Evolutionary conservation across 2,888 invertebrate species (phyloP), one percentile per base, ranked within the genome.

Genomic region (Yponomeuta evonymella): DNA sequence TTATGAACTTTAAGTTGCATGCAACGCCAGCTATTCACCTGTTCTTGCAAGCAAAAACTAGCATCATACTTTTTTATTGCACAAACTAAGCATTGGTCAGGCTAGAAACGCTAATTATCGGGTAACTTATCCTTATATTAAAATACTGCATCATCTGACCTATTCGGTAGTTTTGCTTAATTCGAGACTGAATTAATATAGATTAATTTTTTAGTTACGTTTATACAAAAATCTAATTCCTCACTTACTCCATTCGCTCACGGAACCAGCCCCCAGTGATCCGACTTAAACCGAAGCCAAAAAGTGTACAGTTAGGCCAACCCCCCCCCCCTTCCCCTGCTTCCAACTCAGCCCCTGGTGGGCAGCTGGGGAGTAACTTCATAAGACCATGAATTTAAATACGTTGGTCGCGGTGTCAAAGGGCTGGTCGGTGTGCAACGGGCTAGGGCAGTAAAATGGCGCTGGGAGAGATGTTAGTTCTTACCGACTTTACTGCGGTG

Each of bases 311-410:
- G 90, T 89, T 91, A 90, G 90, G 89, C 89, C 78, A 79, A 74
- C 75, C 76, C 75, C 76, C 75, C 72, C 72, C 72, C 72, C 75
- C 70, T 1, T 1, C 23, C 23, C 0, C 23, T 23, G 23, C 23
- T 23, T 23, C 23, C 23, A 23, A 23, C 23, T 62, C 63, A 36
- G 70, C 51, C 70, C 73, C 74, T 73, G 74, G 71, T 75, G 51
- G 73, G 51, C 51, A 58, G 12, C 15, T 1, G 51, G 51, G 51
- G 76, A 43, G 67, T 89, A 89, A 91, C 90, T 91, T 90, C 89
- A 91, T 91, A 92, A 91, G 90, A 90, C 90, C 90, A 91, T 91
- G 91, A 91, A 90, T 92, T 91, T 91, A 91, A 92, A 92, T 91
- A 91, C 90, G 89, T 90, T 90, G 89, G 86, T 83, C 64, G 51